Conservation (phyloP, 2,888 invertebrate species). For the Kuschelorhynchus macadamiae region DNA sequence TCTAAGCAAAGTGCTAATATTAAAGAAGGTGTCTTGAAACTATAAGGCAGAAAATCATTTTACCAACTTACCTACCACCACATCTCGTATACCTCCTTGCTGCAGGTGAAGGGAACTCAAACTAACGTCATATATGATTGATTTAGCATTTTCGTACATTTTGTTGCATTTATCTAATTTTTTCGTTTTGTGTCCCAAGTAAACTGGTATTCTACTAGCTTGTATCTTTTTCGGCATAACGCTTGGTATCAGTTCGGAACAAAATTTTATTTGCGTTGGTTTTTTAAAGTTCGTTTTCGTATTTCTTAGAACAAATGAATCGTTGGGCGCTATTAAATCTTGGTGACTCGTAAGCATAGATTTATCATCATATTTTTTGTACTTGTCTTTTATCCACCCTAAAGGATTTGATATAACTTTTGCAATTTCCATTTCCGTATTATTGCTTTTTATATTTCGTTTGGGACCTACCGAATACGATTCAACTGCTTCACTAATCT, state of each 20-base stretch:
- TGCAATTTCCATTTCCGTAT: neutral
- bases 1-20: too few species aligned
- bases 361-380: constrained; percentile 10
- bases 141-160: constrained; percentile 12
- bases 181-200: neutral
- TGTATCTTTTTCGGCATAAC: neutral
- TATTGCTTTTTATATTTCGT: neutral
- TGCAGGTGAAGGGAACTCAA: constrained; percentile 24
- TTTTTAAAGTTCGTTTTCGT: neutral
- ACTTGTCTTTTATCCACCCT: constrained; percentile 1
- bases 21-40: too few species aligned
- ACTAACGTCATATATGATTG: constrained; percentile 22
- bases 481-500: neutral
- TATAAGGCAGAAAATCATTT: too few species aligned
- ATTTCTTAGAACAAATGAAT: neutral
- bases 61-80: too few species aligned
- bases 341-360: neutral
- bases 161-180: neutral
- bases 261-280: neutral
- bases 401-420: neutral
- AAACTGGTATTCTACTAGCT: constrained; percentile 21
- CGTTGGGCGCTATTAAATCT: neutral
- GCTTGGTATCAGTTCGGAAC: too few species aligned
- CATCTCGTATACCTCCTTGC: too few species aligned
- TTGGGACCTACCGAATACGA: neutral